These are phyloP conservation scores for Phenganax marumi DNA, from an alignment of 92 coral and sea anemone species.

Conservation along the genomic window DNA sequence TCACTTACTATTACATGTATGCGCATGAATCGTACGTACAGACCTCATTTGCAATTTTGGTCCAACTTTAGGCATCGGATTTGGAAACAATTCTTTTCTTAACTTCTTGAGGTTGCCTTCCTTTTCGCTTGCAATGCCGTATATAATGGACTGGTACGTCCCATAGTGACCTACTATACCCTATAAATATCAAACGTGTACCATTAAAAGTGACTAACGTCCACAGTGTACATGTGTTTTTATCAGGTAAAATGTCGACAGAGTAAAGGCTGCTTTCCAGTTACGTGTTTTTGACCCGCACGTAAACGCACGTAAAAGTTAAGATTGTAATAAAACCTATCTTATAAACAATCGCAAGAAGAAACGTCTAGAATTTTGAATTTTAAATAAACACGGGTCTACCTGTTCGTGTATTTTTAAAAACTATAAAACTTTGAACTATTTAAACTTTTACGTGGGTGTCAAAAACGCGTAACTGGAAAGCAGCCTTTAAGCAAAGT, in stretches of 20 bases:
- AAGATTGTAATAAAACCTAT: too few relatives aligned
- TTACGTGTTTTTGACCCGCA: too few relatives aligned
- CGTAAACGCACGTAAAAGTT: too few relatives aligned
- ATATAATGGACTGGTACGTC: conserved; percentile 88
- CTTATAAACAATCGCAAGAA: too few relatives aligned
- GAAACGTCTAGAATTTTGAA: too few relatives aligned
- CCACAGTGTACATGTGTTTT: not conserved
- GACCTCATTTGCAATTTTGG: conserved; percentile 85
- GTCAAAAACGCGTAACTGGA: too few relatives aligned
- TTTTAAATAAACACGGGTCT: too few relatives aligned
- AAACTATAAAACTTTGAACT: too few relatives aligned
- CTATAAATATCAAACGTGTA: conserved; percentile 35
- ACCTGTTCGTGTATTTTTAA: too few relatives aligned
- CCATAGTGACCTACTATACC: conserved; percentile 88
- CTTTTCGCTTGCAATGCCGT: conserved; percentile 87
- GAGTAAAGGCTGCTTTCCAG: too few relatives aligned
- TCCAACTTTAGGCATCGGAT: conserved; percentile 87
- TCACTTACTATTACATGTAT: not conserved
- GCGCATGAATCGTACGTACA: not conserved
- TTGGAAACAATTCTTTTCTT: conserved; percentile 72
- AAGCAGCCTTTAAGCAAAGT: too few relatives aligned
- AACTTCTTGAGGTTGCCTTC: conserved; percentile 84
- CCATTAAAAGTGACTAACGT: not conserved
- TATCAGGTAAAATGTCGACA: not conserved
- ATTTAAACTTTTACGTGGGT: too few relatives aligned